Evolutionary conservation across 1,140 invertebrate species (phyloP).

Genomic region (Teleopsis dalmanni): DNA sequence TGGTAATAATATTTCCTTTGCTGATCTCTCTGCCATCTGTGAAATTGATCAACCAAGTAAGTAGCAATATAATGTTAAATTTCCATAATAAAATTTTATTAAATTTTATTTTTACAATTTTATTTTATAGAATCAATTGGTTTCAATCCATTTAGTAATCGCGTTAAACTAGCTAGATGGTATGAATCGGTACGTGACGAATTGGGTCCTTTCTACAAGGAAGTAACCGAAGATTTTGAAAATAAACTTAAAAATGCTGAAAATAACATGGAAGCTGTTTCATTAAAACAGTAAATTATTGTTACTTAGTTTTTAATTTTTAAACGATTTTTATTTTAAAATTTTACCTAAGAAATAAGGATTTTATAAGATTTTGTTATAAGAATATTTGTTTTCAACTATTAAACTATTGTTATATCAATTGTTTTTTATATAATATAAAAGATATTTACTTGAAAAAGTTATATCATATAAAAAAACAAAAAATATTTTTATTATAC

Average conservation of each 20-base stretch:
- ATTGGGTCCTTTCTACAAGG: constrained; percentile 45
- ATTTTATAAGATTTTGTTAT: too few species aligned
- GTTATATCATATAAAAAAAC: too few species aligned
- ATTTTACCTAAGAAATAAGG: too few species aligned
- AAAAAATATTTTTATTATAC: too few species aligned
- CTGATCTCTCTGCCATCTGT: constrained; percentile 71
- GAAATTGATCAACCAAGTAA: constrained; percentile 75
- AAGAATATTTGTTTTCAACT: too few species aligned
- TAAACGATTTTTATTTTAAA: too few species aligned
- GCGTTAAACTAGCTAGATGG: constrained; percentile 55
- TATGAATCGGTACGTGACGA: constrained; percentile 53
- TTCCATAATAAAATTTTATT: not conserved
- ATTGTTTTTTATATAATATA: too few species aligned
- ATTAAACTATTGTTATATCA: too few species aligned
- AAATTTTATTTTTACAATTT: not conserved
- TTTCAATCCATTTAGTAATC: constrained; percentile 51
- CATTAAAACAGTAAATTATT: constrained; percentile 13
- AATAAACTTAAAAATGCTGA: constrained; percentile 26
- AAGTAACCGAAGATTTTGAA: constrained; percentile 29
- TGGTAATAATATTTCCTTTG: constrained; percentile 62
- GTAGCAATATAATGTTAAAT: constrained; percentile 15
- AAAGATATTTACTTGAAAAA: too few species aligned
- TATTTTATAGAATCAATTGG: constrained; percentile 50
- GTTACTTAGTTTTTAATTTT: not conserved
- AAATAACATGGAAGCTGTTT: constrained; percentile 19